Base-by-base conservation (phyloP, 1,140 invertebrate species). In the Anoplophora glabripennis region DNA sequence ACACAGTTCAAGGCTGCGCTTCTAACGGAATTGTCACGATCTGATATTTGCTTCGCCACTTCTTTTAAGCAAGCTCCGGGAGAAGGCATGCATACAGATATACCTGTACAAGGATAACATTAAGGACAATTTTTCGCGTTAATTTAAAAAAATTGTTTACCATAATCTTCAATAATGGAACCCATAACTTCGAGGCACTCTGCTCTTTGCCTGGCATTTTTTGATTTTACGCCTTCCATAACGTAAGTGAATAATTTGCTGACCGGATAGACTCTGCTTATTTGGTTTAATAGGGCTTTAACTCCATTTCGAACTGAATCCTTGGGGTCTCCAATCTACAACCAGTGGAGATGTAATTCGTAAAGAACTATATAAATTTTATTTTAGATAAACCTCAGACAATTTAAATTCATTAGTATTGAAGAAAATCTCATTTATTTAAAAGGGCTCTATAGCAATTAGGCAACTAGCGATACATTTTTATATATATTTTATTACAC, bases 1-100 rank as follows among this genome's bases (percentile, higher is more conserved):
- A 97, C 86, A 67, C 92, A 93, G 79, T 98, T 99, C 1, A 99
- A 79, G 1, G 96, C 95, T 9, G 94, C 94, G 76, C 92, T 97
- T 51, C 96, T 81, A 40, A 99, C 96, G n/a, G 88, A 87, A 78
- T 94, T 98, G 77, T 99, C 96, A 34, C 94, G 78, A 78, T 99
- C 96, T 1, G 92, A 88, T 68, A 99, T 97, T 72, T 97, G 94
- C 44, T 89, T 88, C 0, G 94, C 94, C 12, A 99, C 86, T 79
- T 95, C 90, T 74, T 95, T 94, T 1, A 98, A 73, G n/a, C 92
- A 87, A 11, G 83, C 83, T 42, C 83, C 81, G 0, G 89, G 86
- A 1, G 85, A 83, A 0, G 90, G 88, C 69, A 88, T 87, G 75
- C 93, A 94, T 41, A 97, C 88, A n/a, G 81, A 78, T 7, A 71